Percentiles rank a stretch among this genome's conserved stretches.
These are phyloP conservation scores for Solenodon paradoxus DNA, from an alignment of 2,113 vertebrate species.

Conservation along the genomic window DNA sequence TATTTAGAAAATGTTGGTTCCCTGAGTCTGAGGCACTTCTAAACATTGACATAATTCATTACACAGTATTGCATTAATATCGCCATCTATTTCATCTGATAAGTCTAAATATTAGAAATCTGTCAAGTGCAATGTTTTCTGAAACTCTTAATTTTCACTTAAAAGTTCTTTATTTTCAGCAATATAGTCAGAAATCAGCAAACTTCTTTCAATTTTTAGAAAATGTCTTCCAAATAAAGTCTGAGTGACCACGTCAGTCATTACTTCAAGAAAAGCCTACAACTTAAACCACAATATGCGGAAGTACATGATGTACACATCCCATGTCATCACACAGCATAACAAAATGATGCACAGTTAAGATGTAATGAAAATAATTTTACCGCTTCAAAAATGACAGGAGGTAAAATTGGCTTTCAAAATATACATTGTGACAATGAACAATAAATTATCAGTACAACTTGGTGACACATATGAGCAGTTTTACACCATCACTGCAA, in stretches of 20 bases:
- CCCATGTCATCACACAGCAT: background rate
- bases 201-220: background rate
- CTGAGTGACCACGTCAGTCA: background rate
- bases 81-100: background rate
- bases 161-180: background rate
- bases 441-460: background rate
- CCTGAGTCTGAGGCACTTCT: background rate
- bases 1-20: background rate
- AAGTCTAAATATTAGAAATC: slow-evolving; percentile 17
- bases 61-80: background rate
- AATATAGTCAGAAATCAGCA: background rate
- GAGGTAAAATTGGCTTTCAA: background rate
- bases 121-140: background rate
- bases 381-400: background rate
- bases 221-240: background rate
- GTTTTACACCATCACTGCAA: background rate
- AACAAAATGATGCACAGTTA: background rate
- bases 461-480: background rate
- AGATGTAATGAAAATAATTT: background rate
- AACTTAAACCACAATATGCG: background rate
- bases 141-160: slow-evolving; percentile 42
- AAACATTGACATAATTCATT: background rate
- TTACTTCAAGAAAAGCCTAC: background rate
- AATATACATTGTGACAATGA: background rate
- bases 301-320: background rate